Percentiles rank a stretch among this genome's conserved stretches.
Conservation (phyloP, 2,797 vertebrate genomes). For the Garrulus glandarius region DNA sequence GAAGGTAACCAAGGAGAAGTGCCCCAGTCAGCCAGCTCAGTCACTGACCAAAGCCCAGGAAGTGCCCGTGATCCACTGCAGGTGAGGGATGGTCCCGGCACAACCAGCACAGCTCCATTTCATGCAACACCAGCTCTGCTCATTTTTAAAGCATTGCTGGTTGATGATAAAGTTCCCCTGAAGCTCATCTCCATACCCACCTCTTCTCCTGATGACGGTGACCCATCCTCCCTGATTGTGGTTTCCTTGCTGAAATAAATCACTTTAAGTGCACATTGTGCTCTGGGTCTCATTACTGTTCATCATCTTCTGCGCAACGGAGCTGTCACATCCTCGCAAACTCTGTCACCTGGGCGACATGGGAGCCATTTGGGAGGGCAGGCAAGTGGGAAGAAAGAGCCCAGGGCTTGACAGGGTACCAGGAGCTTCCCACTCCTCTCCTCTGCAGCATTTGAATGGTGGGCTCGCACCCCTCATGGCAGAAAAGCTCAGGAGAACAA, state of each 20-base stretch:
- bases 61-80: accelerated
- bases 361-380: not conserved
- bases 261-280: not conserved
- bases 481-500: not conserved
- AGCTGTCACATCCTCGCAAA: slow-evolving; percentile 6
- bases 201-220: not conserved
- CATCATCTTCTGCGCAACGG: not conserved
- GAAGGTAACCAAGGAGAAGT: not conserved
- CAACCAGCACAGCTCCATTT: not conserved
- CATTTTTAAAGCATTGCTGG: not conserved
- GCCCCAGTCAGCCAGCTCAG: not conserved
- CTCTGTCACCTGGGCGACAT: not conserved
- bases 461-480: accelerated
- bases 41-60: not conserved
- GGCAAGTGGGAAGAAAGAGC: not conserved
- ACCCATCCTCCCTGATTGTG: slow-evolving; percentile 9
- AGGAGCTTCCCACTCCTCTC: not conserved
- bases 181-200: slow-evolving; percentile 16
- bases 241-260: slow-evolving; percentile 19
- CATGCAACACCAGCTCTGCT: not conserved
- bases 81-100: not conserved
- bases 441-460: accelerated
- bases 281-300: slow-evolving; percentile 16
- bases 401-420: not conserved
- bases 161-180: not conserved